These are phyloP conservation scores for Rotaria magnacalcarata DNA, from an alignment of 2,888 invertebrate species.

Conservation along the genomic window DNA sequence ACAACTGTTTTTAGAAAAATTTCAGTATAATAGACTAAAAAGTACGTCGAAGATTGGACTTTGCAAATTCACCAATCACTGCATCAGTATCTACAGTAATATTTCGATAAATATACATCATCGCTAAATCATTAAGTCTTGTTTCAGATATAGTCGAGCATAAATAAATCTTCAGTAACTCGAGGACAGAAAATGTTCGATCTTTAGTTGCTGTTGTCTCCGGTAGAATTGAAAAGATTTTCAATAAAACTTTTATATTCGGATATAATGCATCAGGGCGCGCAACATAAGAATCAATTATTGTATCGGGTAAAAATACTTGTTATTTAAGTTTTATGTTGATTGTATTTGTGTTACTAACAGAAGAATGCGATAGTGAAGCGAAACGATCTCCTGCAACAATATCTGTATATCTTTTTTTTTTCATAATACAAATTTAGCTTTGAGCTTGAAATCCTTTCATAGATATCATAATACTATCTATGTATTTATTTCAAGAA, in stretches of 20 bases:
- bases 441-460: too few relatives aligned
- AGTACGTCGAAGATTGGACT: background rate
- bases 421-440: too few relatives aligned
- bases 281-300: background rate
- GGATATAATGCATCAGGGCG: background rate
- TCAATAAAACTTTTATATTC: background rate
- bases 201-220: background rate
- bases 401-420: background rate
- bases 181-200: background rate
- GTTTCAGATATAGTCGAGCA: background rate
- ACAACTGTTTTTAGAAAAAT: background rate
- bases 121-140: background rate
- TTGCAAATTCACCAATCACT: background rate
- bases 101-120: background rate
- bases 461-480: too few relatives aligned
- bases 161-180: background rate
- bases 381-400: background rate
- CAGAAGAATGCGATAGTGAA: background rate
- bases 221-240: background rate
- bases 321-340: background rate
- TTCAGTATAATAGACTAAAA: background rate
- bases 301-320: background rate
- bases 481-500: too few relatives aligned
- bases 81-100: background rate
- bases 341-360: background rate